Evolutionary conservation across 2,797 vertebrate species (phyloP).

Genomic region (Orestias chungarensis): DNA sequence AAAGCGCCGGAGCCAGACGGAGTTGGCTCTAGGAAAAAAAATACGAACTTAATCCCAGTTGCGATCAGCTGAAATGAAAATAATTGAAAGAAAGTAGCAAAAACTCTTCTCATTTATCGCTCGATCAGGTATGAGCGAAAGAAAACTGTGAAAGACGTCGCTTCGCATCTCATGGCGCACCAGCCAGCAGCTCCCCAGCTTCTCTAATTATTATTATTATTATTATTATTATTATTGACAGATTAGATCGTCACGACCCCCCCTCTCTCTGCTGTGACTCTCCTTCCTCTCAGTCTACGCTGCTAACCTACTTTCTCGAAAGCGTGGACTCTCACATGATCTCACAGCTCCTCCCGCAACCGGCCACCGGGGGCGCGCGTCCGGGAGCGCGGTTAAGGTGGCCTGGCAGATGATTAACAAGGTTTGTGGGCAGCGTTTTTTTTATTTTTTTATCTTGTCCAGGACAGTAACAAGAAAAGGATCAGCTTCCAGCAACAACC

Average conservation of each 20-base stretch:
- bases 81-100: background rate
- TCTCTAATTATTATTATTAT: constrained; percentile 48
- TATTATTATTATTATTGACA: constrained; percentile 38
- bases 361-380: constrained; percentile 75
- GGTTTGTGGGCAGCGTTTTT: too few relatives aligned
- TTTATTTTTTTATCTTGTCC: background rate
- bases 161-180: constrained; percentile 56
- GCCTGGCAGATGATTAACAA: constrained; percentile 23
- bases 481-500: background rate
- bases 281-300: constrained; percentile 78
- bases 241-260: constrained; percentile 63
- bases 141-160: constrained; percentile 50
- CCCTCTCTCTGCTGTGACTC: constrained; percentile 59
- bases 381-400: constrained; percentile 77
- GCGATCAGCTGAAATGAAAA: constrained; percentile 12
- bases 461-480: background rate
- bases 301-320: constrained; percentile 84
- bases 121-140: constrained; percentile 64
- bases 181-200: constrained; percentile 27
- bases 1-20: constrained; percentile 38
- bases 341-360: constrained; percentile 70
- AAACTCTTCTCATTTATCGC: constrained; percentile 59
- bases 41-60: constrained; percentile 59
- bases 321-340: constrained; percentile 87
- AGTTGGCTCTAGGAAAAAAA: constrained; percentile 47